phyloP scores from a whole-genome alignment of 2,113 vertebrate species.

The Malurus cyaneus region DNA sequence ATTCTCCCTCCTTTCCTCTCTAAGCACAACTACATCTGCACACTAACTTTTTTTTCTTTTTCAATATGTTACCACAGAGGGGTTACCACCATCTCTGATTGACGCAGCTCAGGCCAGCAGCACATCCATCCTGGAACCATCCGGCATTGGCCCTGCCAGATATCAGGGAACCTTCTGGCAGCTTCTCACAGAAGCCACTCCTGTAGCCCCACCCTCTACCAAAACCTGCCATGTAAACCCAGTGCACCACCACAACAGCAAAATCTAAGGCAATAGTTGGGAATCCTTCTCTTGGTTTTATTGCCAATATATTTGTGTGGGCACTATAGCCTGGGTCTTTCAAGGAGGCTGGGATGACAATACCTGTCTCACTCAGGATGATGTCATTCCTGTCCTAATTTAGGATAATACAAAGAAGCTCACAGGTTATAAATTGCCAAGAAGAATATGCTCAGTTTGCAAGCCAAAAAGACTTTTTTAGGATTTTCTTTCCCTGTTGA shows the following conservation, averaged over 20 bases:
- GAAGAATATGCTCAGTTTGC: neutral
- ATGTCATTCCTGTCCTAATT: neutral
- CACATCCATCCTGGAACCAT: neutral
- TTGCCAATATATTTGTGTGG: neutral
- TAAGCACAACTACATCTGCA: neutral
- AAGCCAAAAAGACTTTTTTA: neutral
- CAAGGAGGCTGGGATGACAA: neutral
- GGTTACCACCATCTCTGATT: neutral
- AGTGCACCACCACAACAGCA: neutral
- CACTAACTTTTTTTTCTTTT: neutral
- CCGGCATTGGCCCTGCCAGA: neutral
- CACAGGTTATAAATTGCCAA: neutral
- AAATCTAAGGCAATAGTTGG: neutral
- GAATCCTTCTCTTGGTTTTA: neutral
- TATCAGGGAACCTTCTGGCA: neutral
- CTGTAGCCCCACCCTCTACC: neutral
- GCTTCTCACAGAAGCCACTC: rapidly evolving
- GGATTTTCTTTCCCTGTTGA: neutral
- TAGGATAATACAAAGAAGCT: neutral
- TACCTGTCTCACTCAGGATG: neutral
- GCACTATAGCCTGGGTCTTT: neutral
- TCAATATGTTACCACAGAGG: neutral
- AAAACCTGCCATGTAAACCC: neutral
- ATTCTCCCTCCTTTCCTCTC: neutral
- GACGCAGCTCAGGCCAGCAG: neutral